Conservation (phyloP, 2,113 vertebrate genomes). For the Ciconia stormi region DNA sequence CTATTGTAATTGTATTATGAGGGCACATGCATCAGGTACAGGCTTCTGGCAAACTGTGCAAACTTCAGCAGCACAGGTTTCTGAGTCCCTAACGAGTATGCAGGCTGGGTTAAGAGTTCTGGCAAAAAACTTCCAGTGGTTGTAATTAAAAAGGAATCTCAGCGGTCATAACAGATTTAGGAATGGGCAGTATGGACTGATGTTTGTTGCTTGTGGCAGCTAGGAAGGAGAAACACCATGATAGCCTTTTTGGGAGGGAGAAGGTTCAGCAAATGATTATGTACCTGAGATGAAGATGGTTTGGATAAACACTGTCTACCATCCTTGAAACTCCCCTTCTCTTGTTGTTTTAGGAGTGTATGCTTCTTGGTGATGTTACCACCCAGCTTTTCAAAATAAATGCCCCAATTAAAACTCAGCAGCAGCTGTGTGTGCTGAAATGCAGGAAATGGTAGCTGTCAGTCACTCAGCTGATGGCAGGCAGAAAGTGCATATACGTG, state of each 20-base stretch:
- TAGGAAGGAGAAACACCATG: not conserved
- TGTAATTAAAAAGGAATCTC: not conserved
- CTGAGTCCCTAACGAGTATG: not conserved
- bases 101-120: not conserved
- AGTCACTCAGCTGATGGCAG: not conserved
- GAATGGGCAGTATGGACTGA: not conserved
- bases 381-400: not conserved
- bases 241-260: not conserved
- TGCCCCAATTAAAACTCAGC: not conserved
- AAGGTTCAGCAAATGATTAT: not conserved
- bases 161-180: not conserved
- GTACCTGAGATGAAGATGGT: not conserved
- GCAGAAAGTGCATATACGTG: not conserved
- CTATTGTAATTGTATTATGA: not conserved
- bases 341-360: not conserved
- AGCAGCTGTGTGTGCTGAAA: not conserved
- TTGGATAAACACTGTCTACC: not conserved
- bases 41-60: not conserved
- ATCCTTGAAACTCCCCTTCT: not conserved
- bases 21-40: not conserved
- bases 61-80: not conserved
- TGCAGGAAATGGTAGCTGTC: not conserved
- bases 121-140: not conserved
- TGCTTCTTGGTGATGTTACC: not conserved
- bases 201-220: not conserved